Percentiles rank a stretch among this genome's conserved stretches.
Evolutionary conservation across 2,113 vertebrate genomes (phyloP).

Genomic region (Turdus rufiventris): DNA sequence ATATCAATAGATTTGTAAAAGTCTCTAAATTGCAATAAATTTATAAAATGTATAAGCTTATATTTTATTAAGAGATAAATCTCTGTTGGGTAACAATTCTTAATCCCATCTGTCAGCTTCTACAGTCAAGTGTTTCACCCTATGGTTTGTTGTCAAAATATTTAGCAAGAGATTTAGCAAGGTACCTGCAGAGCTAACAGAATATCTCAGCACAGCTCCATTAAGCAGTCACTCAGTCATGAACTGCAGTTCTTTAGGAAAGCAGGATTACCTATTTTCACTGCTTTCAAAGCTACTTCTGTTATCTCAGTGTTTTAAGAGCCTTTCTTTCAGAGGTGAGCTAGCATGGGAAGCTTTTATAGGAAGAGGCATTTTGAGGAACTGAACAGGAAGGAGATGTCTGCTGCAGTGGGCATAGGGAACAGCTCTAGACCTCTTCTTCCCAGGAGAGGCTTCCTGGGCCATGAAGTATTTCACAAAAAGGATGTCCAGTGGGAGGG

Average conservation of each 20-base stretch:
- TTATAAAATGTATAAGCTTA: neutral
- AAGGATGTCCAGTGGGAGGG: neutral
- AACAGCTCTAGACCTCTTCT: neutral
- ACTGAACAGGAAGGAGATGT: neutral
- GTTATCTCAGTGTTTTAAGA: neutral
- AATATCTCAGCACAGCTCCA: neutral
- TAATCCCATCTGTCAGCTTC: neutral
- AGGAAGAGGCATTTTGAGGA: neutral
- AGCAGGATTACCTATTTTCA: neutral
- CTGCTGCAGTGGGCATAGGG: neutral
- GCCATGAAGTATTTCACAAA: neutral
- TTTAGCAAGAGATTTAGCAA: neutral
- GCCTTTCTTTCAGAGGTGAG: neutral
- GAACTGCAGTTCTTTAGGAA: neutral
- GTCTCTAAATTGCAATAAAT: neutral
- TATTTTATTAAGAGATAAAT: neutral
- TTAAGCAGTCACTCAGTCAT: neutral
- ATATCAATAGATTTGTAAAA: neutral
- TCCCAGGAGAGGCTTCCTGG: neutral
- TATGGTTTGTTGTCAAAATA: neutral
- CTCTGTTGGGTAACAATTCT: neutral
- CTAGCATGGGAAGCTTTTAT: neutral
- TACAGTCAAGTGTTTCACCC: neutral
- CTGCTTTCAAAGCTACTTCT: neutral
- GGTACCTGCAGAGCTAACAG: neutral